Evolutionary conservation across 2,888 invertebrate species (phyloP).

Genomic region (Brachylomia viminalis): DNA sequence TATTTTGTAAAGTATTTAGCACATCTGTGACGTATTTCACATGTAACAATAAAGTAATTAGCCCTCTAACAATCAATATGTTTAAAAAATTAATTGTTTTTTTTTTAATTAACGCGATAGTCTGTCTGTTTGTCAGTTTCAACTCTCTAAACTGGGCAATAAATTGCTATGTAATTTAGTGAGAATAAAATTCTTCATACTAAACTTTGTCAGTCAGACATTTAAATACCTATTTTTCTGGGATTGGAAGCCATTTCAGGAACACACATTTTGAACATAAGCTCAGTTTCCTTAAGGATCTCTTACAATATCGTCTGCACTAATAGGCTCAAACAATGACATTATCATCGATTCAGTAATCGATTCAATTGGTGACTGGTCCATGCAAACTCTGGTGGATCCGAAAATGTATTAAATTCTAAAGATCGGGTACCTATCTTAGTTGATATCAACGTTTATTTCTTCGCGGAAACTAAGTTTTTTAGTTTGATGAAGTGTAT

Average conservation of each 20-base stretch:
- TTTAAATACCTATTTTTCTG: background rate
- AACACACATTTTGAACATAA: background rate
- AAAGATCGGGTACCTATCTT: no score
- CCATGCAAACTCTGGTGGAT: no score
- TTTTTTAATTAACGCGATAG: background rate
- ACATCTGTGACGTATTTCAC: conserved; percentile 61
- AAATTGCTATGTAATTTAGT: background rate
- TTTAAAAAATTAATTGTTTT: no score
- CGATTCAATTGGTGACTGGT: background rate
- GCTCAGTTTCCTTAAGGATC: background rate
- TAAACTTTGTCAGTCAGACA: background rate
- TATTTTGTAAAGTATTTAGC: conserved; percentile 62
- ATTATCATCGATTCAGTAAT: background rate
- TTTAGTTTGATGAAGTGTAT: no score
- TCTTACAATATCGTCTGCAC: no score
- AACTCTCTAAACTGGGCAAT: background rate
- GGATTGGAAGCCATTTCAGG: background rate
- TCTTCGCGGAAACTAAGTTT: background rate
- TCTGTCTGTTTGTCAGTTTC: conserved; percentile 13
- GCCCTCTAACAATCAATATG: conserved; percentile 12
- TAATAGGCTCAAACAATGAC: background rate
- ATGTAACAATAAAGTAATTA: conserved; percentile 36
- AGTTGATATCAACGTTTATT: no score
- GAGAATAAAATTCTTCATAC: background rate
- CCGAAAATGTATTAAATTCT: background rate